Base-by-base conservation (phyloP, 2,888 invertebrate genomes). In the Odontomyia ornata region DNA sequence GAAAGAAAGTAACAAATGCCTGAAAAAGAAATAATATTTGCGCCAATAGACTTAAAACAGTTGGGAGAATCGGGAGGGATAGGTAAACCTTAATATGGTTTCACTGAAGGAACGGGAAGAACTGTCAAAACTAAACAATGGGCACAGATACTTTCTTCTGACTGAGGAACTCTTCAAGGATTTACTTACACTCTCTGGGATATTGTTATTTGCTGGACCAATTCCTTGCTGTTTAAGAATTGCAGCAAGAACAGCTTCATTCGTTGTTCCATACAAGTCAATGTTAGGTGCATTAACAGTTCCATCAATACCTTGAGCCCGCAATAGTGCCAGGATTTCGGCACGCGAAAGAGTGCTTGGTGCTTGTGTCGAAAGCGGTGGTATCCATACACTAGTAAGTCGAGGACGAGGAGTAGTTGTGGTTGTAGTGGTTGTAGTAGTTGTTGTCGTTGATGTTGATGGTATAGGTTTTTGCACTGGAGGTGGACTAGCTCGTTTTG, bases 181-280 rank as follows among this genome's bases (percentile, higher is more conserved):
- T 36, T 36, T 73, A 73, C 81, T 83, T 80, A 84, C 83, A 78
- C 82, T 82, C 28, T 83, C 77, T 43, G 83, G 84, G n/a, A 84
- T 77, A 64, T 83, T 82, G 77, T 83, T 83, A 43, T 82, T 91
- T n/a, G 90, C 89, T 2, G 93, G 93, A 77, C 91, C 92, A 81
- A 93, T 92, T 56, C 93, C 93, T 83, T 92, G 90, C 81, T 92
- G 90, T 85, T 92, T 92, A 69, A 93, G 86, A 76, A 93, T 85
- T 1, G 92, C 91, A 0, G 93, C 92, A 28, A 93, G 87, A 79
- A 93, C 86, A 0, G 93, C 93, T 79, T 93, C 93, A 81, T 92
- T 90, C 78, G 90, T 90, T 81, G 90, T 89, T 15, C 91, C 91
- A 77, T 88, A 90, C n/a, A 80, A 79, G 62, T 76, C 76, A 5